Percentiles rank a stretch among this genome's conserved stretches.
phyloP scores from a whole-genome alignment of 2,797 vertebrate species.

The Aselliscus stoliczkanus region DNA sequence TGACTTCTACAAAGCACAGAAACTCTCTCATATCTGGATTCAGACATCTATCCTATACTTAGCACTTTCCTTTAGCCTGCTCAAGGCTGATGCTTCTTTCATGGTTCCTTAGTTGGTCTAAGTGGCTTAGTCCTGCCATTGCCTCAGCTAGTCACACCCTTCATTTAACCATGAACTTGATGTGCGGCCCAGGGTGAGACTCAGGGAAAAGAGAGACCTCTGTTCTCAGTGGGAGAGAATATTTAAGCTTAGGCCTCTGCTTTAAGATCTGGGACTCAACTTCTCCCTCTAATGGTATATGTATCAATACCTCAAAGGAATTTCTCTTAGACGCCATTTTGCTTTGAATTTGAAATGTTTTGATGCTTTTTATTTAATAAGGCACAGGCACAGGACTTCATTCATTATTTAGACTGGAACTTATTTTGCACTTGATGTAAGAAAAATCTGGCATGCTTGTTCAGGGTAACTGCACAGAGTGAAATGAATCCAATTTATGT shows the following conservation, averaged over 20 bases:
- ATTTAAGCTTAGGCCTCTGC: not conserved
- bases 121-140: not conserved
- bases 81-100: not conserved
- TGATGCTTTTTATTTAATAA: slow-evolving; percentile 66
- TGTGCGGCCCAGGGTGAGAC: not conserved
- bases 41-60: not conserved
- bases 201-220: not conserved
- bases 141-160: not conserved
- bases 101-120: not conserved
- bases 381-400: slow-evolving; percentile 35
- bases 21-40: not conserved
- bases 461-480: slow-evolving; percentile 36
- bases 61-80: not conserved
- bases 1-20: not conserved
- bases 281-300: not conserved
- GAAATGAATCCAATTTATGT: slow-evolving; percentile 51
- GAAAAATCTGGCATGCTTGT: slow-evolving; percentile 7
- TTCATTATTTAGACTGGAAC: slow-evolving; percentile 68
- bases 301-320: not conserved
- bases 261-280: not conserved
- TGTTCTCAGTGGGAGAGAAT: not conserved
- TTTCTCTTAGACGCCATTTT: slow-evolving; percentile 54
- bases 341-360: slow-evolving; percentile 51
- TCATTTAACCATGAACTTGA: not conserved
- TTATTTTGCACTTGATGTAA: slow-evolving; percentile 61